Conservation (phyloP, 2,113 vertebrate species). For the Stegastes partitus region DNA sequence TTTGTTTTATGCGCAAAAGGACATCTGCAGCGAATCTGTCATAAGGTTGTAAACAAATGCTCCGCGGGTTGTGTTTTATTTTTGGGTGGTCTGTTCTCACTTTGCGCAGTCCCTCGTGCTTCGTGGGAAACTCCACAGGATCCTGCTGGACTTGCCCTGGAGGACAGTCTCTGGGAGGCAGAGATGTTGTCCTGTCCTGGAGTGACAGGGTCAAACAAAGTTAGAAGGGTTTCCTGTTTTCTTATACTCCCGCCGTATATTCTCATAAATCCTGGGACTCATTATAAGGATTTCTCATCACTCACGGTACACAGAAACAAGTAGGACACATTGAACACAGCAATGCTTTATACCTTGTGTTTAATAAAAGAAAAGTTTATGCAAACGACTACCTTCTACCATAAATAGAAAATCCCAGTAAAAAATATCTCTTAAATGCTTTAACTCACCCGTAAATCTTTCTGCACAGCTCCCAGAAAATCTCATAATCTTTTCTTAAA, state of each 20-base stretch:
- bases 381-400: too few relatives aligned
- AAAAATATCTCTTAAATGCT: too few relatives aligned
- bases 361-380: too few relatives aligned
- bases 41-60: not conserved
- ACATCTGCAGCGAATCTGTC: not conserved
- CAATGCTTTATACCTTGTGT: too few relatives aligned
- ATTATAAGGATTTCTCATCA: not conserved
- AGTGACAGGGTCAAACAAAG: not conserved
- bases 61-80: not conserved
- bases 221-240: slow-evolving; percentile 20
- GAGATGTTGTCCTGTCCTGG: not conserved
- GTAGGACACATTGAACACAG: too few relatives aligned
- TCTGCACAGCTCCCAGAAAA: too few relatives aligned
- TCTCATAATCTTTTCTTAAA: too few relatives aligned
- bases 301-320: not conserved
- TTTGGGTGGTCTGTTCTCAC: not conserved
- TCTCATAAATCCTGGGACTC: not conserved
- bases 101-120: not conserved
- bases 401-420: too few relatives aligned
- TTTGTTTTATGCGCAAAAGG: not conserved
- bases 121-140: slow-evolving; percentile 24
- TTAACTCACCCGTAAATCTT: too few relatives aligned
- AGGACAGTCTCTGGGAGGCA: not conserved
- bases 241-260: not conserved
- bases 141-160: not conserved